Base-by-base conservation (phyloP, 2,888 invertebrate species). In the Mylabris sibirica region DNA sequence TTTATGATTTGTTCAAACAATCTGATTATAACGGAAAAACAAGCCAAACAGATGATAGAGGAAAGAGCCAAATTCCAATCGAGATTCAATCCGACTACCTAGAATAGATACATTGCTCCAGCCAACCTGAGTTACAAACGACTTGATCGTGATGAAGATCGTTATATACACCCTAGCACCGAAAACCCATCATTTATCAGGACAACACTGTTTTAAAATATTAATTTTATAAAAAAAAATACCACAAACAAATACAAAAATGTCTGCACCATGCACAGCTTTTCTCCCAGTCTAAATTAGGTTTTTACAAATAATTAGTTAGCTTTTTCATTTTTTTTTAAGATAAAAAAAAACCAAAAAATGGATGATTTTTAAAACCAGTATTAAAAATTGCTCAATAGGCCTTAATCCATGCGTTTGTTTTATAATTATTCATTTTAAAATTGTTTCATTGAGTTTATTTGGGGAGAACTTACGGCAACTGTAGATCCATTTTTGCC, bases 401-500 rank as follows among this genome's bases (percentile, higher is more conserved):
- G 70, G 70, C 65, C 53, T 59, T 53, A 24, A 61, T 67, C 64
- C 69, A 69, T 69, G 66, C 69, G 24, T 22, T 57, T 57, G 24
- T 14, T 53, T 14, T 22, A 24, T 24, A 14, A 24, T 57, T 22
- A 24, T 24, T 22, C 5, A 2, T 49, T 49, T 49, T 49, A 17
- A 49, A 49, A 49, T 5, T 41, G 41, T 20, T 41, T 49, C 17
- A 9, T 53, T 22, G 53, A 53, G 22, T 20, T 57, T 11, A 24
- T 57, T 57, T 24, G 12, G 68, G 78, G 3, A 79, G 76, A 86
- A 88, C 95, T 95, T 94, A 98, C 98, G 87, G 98, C 98, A 65
- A 81, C 97, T 77, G 98, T 97, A 81, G 98, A 98, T 88, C 98
- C 98, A 89, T 98, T 98, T 90, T 97, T 98, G 84, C 98, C 98